Evolutionary conservation across 2,797 vertebrate genomes (phyloP), one percentile per base, ranked within the genome.

Genomic region (Sebastes cheni): DNA sequence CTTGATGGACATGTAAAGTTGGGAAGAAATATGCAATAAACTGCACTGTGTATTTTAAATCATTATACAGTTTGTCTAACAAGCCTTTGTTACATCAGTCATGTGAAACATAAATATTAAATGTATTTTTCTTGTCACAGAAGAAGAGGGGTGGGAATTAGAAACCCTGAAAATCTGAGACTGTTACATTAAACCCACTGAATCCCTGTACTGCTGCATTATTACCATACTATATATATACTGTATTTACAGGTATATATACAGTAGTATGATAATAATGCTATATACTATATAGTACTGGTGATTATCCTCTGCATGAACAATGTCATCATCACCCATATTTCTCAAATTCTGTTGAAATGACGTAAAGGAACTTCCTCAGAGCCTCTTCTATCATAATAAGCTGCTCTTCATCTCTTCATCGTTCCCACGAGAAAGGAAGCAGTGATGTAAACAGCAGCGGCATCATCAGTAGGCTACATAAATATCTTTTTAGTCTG

Each of bases 391-490:
- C 29, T 27, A 72, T 76, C 68, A 78, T 81, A 66, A 86, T 83
- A 87, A 88, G 67, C 78, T 72, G 66, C 80, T 82, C 59, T 56
- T 52, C 50, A 52, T 52, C 18, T 52, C 42, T 46, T 61, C 62
- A 46, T 88, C 29, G 61, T 93, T 92, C 91, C 87, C 93, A 93
- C 55, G 91, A 93, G 93, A 94, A 94, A 91, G 93, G 86, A 92
- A 89, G 89, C 79, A 36, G 55, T 74, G 83, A 81, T 84, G 85
- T 92, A 94, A 94, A 94, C 92, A 93, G 36, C 65, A 62, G 54
- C 8, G 75, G 78, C 69, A 83, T 89, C 81, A 73, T 85, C 60
- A 39, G 8, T 30, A 23, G 2, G 42, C 42, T 46, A 8, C 42
- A 29, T 22, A 1, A 7, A 55, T 8, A 39, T 22, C 1, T 20